Evolutionary conservation across 2,797 vertebrate genomes (phyloP).

Genomic region (Enteromius trimaculatus): DNA sequence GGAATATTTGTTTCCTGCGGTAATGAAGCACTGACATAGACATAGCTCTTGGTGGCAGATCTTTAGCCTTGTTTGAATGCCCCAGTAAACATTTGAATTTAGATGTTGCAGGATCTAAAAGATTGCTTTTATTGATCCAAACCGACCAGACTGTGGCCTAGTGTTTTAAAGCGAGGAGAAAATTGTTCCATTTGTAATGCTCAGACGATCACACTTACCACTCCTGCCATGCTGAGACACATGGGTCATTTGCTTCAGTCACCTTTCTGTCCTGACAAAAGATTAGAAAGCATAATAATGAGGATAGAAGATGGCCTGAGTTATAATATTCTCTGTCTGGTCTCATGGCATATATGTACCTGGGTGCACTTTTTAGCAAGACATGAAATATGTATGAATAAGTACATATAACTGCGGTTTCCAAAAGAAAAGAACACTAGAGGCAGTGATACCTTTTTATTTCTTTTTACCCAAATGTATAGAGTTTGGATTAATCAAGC

Average conservation of each 20-base stretch:
- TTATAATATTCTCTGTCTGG: background rate
- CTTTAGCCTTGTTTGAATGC: constrained; percentile 50
- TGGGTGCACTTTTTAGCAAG: too few relatives aligned
- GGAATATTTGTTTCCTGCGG: constrained; percentile 3
- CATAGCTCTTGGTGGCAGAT: constrained; percentile 40
- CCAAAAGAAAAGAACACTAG: too few relatives aligned
- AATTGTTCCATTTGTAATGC: constrained; percentile 54
- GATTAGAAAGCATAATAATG: constrained; percentile 52
- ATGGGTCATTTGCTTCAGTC: constrained; percentile 48
- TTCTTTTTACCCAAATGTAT: too few relatives aligned
- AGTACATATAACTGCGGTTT: too few relatives aligned
- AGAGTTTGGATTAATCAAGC: too few relatives aligned
- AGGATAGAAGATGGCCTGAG: constrained; percentile 11
- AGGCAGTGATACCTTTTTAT: too few relatives aligned
- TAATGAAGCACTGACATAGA: constrained; percentile 24
- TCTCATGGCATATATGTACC: too few relatives aligned
- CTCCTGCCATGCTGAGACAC: constrained; percentile 36
- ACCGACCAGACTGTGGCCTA: constrained; percentile 28
- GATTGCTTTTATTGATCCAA: constrained; percentile 63
- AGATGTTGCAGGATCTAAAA: constrained; percentile 56
- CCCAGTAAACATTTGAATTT: constrained; percentile 53
- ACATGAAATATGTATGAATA: too few relatives aligned
- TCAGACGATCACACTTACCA: constrained; percentile 32
- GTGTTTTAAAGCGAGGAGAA: constrained; percentile 45
- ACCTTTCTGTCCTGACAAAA: constrained; percentile 32